Percentiles rank a stretch among this genome's conserved stretches.
Conservation (phyloP, 2,888 invertebrate species). For the Xestobium rufovillosum region DNA sequence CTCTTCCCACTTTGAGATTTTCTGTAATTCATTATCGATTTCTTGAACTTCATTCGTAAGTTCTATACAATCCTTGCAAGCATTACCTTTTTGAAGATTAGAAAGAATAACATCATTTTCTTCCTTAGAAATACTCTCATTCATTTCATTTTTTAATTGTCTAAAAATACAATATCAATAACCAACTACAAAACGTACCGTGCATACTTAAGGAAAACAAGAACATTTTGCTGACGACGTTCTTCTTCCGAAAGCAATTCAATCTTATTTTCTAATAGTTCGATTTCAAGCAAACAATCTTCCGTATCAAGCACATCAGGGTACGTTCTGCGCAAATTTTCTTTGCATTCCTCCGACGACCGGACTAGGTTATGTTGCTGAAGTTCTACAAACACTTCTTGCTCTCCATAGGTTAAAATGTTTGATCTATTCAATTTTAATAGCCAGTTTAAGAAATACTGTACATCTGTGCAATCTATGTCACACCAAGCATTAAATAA, state of each 20-base stretch:
- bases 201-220: too few species aligned
- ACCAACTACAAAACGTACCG: too few species aligned
- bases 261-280: constrained; percentile 28
- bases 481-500: constrained; percentile 36
- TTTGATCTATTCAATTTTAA: constrained; percentile 29
- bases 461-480: constrained; percentile 29
- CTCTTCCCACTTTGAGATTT: constrained; percentile 16
- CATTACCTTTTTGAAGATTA: too few species aligned
- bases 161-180: too few species aligned
- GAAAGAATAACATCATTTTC: too few species aligned
- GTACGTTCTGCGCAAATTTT: constrained; percentile 16
- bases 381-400: constrained; percentile 23
- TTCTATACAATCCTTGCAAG: too few species aligned
- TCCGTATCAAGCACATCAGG: constrained; percentile 30
- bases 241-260: constrained; percentile 24
- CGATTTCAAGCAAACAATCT: constrained; percentile 26
- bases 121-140: too few species aligned
- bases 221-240: too few species aligned
- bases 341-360: constrained; percentile 1
- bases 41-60: too few species aligned
- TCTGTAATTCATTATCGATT: constrained; percentile 10
- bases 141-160: too few species aligned
- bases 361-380: not conserved
- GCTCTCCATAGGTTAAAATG: constrained; percentile 27
- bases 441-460: constrained; percentile 33